Evolutionary conservation across 2,888 invertebrate genomes (phyloP).

Genomic region (Drosophila mayaguana): DNA sequence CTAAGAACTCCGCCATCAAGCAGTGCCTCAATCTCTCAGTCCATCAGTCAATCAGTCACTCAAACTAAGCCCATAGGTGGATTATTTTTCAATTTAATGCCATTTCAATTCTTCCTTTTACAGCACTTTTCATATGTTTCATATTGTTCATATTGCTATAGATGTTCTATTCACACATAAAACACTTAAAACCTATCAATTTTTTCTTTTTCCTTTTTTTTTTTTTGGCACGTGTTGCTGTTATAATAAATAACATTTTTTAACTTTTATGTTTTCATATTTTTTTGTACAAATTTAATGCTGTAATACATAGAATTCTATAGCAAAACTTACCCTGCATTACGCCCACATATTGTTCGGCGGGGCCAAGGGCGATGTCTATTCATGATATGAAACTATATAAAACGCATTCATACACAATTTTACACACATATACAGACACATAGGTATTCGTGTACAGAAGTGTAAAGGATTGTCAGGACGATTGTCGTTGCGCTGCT

Average conservation of each 20-base stretch:
- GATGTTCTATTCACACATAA: slow-evolving; percentile 13
- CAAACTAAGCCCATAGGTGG: slow-evolving; percentile 1
- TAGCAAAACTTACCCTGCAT: slow-evolving; percentile 19
- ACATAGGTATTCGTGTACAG: slow-evolving; percentile 38
- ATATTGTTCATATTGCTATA: slow-evolving; percentile 3
- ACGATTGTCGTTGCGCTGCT: slow-evolving; percentile 62
- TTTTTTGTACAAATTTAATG: slow-evolving; percentile 60
- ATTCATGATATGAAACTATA: slow-evolving; percentile 29
- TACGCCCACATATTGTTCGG: slow-evolving; percentile 2
- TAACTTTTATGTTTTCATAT: slow-evolving; percentile 18
- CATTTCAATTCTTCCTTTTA: not conserved
- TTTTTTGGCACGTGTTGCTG: slow-evolving; percentile 83
- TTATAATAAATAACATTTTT: slow-evolving; percentile 82
- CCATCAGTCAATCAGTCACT: not conserved
- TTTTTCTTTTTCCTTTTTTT: slow-evolving; percentile 50
- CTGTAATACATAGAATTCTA: slow-evolving; percentile 61
- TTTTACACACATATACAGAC: slow-evolving; percentile 20
- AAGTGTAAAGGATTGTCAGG: slow-evolving; percentile 74
- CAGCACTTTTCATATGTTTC: slow-evolving; percentile 1
- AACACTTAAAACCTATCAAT: slow-evolving; percentile 33
- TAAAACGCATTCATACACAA: slow-evolving; percentile 17
- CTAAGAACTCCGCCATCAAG: not conserved
- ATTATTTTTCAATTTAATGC: slow-evolving; percentile 4
- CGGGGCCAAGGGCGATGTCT: slow-evolving; percentile 2
- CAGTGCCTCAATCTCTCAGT: not conserved